Conservation (phyloP, 2,797 vertebrate species). For the Lacerta bilineata region DNA sequence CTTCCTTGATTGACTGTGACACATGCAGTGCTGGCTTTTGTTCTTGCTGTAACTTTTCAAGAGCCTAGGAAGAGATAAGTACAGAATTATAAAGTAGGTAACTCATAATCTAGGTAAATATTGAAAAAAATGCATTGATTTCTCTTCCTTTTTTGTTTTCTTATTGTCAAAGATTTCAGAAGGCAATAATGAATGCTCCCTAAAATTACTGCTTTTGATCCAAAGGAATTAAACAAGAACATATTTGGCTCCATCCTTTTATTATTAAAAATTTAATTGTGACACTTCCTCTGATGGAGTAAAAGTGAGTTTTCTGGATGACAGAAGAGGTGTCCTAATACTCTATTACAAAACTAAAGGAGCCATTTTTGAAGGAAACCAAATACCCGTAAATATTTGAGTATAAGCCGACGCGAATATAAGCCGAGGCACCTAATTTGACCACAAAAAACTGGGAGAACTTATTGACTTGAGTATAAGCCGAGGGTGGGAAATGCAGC, state of each 20-base stretch:
- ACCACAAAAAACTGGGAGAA: no score
- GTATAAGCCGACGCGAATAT: no score
- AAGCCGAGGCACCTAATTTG: no score
- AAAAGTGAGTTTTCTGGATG: conserved; percentile 7
- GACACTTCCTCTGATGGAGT: background rate
- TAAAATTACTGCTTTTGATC: background rate
- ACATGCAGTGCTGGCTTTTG: background rate
- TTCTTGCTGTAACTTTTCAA: background rate
- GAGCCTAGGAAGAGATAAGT: background rate
- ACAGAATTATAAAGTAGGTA: background rate
- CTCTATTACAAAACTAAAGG: background rate
- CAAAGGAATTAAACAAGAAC: background rate
- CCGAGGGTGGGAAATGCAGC: no score
- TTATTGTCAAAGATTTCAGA: background rate
- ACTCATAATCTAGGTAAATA: background rate
- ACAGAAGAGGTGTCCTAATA: background rate
- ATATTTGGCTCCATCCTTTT: background rate
- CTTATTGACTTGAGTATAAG: no score
- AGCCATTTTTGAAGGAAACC: background rate
- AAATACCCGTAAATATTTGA: background rate
- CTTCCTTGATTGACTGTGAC: background rate
- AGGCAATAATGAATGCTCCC: background rate
- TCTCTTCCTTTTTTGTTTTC: background rate
- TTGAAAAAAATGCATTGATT: background rate
- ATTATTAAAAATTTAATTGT: background rate